phyloP scores from a whole-genome alignment of 2,888 invertebrate species.

The Drosophila borealis region DNA sequence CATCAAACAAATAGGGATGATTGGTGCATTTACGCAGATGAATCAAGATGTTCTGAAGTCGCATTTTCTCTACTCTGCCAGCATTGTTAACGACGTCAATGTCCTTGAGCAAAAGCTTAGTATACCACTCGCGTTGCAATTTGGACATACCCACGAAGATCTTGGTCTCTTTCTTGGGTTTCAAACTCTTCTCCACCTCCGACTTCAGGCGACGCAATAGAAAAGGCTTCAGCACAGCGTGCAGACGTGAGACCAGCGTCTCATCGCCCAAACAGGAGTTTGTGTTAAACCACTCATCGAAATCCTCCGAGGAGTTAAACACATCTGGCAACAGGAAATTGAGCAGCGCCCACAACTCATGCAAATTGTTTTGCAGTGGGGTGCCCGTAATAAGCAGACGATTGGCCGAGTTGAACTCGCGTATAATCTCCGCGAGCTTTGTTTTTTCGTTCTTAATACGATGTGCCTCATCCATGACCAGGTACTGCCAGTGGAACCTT shows the following conservation, averaged over 20 bases:
- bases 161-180: slow-evolving; percentile 99
- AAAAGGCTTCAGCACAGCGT: slow-evolving; percentile 97
- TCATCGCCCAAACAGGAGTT: slow-evolving; percentile 96
- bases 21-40: slow-evolving; percentile 99
- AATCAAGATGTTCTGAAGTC: slow-evolving; percentile 99
- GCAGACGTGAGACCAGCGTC: slow-evolving; percentile 94
- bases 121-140: slow-evolving; percentile 99
- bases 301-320: slow-evolving; percentile 98
- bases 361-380: slow-evolving; percentile 98
- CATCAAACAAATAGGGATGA: slow-evolving; percentile 99
- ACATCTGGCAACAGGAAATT: slow-evolving; percentile 99
- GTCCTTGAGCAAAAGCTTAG: slow-evolving; percentile 99
- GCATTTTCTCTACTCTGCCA: slow-evolving; percentile 98
- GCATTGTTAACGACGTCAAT: slow-evolving; percentile 99
- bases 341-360: slow-evolving; percentile 98
- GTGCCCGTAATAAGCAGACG: slow-evolving; percentile 97
- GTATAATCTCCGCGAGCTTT: slow-evolving; percentile 96
- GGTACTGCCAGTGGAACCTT: slow-evolving; percentile 99
- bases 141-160: slow-evolving; percentile 98
- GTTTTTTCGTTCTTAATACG: slow-evolving; percentile 99
- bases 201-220: slow-evolving; percentile 96
- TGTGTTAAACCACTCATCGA: slow-evolving; percentile 99
- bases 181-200: slow-evolving; percentile 97
- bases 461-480: slow-evolving; percentile 99
- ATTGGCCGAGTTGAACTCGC: slow-evolving; percentile 98